Base-by-base conservation (phyloP, 2,888 invertebrate species). In the Microdon myrmicae region DNA sequence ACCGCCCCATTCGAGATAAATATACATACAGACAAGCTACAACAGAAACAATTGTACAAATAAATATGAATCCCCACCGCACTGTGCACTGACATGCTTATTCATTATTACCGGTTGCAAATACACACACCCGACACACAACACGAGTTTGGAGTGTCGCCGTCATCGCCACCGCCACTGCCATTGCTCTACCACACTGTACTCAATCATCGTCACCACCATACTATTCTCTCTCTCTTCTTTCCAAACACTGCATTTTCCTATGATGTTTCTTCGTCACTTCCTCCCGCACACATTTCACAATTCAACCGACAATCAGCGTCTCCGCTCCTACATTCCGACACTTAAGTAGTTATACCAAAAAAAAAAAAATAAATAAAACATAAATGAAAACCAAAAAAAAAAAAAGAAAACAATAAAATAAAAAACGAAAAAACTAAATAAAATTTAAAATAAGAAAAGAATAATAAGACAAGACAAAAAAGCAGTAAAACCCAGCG, bases 61-160 rank as follows among this genome's bases (percentile, higher is more conserved):
- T 47, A 58, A 47, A 64, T 51, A 51, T 41, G 45, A 22, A n/a
- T n/a, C n/a, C n/a, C n/a, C n/a, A n/a, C n/a, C 31, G 32, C 43
- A 38, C 25, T 39, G 39, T 48, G 29, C 34, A 32, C 32, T 44
- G 47, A 45, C 51, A 64, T 64, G 64, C 64, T 64, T 64, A 64
- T 64, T 58, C 64, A 64, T 64, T 64, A 64, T 64, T 64, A 64
- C 64, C 64, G 58, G 64, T 64, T 58, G 58, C 64, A 58, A 58
- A 64, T 64, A 64, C 58, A 64, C n/a, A 45, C 56, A 51, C 32
- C 47, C 48, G 37, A 49, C 48, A 44, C 45, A 9, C 34, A 20
- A 16, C 14, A 20, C 31, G 9, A 17, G 7, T 20, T 4, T n/a
- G 9, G 23, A 43, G 38, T 49, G 38, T 26, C 37, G 41, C 22